Base-by-base conservation (phyloP, 2,888 invertebrate genomes). In the Monopis laevigella region DNA sequence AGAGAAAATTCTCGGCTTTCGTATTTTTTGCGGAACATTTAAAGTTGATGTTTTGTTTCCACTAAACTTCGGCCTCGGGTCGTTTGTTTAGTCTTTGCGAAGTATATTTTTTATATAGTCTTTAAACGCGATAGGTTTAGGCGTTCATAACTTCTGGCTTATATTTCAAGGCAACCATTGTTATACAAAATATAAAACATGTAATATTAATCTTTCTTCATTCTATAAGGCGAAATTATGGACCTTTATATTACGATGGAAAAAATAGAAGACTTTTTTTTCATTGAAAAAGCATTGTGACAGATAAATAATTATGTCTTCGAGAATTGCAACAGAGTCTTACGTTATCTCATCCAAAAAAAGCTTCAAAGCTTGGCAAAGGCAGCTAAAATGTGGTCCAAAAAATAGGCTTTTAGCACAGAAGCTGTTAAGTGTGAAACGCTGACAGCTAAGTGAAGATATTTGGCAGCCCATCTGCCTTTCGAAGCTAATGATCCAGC, bases 1-100 rank as follows among this genome's bases (percentile, higher is more conserved):
- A 68, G 64, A 69, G 77, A 74, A 77, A 72, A 73, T 74, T 69
- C 67, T 69, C 64, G 72, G 72, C 73, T 77, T 75, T 72, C 60
- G 68, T 72, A 69, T 75, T 16, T 21, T 36, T 36, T 36, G 36
- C 36, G 36, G 36, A 21, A 36, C 36, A 36, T 36, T 36, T 21
- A 36, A 74, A 74, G 75, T 73, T 73, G 66, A 69, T 72, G 71
- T 72, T 72, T 65, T 68, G 64, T 65, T 67, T 67, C 67, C 66
- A 65, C 58, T 51, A 51, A 62, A 63, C 67, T 59, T 72, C 70
- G 72, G 71, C 69, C 36, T 5, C 11, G 11, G 21, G 3, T 21
- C 21, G 12, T 21, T 36, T 36, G 21, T 29, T 11, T 29, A 29
- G 12, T 5, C 24, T 21, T 7, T 8, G 24, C 8, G 11, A 29